A percentile compares a stretch with the other conserved stretches of the same genome.
These are phyloP conservation scores for Salvelinus alpinus DNA, from an alignment of 2,113 vertebrate genomes.

Conservation along the genomic window DNA sequence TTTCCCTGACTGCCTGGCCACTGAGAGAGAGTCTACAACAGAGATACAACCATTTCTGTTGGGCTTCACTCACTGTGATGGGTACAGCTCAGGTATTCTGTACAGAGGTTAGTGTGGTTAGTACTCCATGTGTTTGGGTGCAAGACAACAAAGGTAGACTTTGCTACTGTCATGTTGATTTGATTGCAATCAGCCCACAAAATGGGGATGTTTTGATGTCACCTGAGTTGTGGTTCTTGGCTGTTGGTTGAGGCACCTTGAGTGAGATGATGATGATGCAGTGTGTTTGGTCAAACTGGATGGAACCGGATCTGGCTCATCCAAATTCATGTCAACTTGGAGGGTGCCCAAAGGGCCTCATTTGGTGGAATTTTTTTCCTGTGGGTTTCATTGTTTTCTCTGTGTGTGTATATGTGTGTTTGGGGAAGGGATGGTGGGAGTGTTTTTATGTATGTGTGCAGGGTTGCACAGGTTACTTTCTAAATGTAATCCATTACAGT, in stretches of 20 bases:
- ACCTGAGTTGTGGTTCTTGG: not conserved
- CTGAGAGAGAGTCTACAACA: conserved; percentile 35
- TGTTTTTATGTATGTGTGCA: not conserved
- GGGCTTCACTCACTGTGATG: conserved; percentile 50
- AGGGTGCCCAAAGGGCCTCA: conserved; percentile 23
- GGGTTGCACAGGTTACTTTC: no score
- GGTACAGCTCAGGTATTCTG: conserved; percentile 22
- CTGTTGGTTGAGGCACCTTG: not conserved
- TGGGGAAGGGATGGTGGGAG: not conserved
- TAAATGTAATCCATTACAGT: no score
- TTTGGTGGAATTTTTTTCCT: conserved; percentile 19
- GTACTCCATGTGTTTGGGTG: conserved; percentile 5
- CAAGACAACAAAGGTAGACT: not conserved
- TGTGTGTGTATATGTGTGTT: not conserved
- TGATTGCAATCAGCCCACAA: not conserved
- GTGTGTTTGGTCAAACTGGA: conserved; percentile 4
- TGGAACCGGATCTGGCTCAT: conserved; percentile 15
- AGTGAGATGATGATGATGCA: conserved; percentile 17
- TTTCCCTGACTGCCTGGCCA: conserved; percentile 42
- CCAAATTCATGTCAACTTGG: conserved; percentile 31
- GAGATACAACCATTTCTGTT: conserved; percentile 44
- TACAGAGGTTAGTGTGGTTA: conserved; percentile 20
- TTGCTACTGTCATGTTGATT: not conserved
- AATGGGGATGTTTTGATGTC: not conserved
- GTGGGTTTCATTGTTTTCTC: not conserved